These are phyloP conservation scores for Morpho deidamia DNA, from an alignment of 2,888 invertebrate genomes.

Conservation along the genomic window DNA sequence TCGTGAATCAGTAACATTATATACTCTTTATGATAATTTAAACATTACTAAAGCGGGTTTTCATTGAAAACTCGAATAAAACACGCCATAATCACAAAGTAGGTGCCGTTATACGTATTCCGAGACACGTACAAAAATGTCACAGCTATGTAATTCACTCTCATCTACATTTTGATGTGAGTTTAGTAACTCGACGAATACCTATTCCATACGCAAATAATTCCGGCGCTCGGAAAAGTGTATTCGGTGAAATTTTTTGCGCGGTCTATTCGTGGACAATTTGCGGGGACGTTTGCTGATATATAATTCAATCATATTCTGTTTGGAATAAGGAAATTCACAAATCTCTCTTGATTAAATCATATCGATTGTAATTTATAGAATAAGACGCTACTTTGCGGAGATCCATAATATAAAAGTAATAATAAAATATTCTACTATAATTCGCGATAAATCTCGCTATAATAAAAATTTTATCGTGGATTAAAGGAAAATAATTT, in stretches of 20 bases:
- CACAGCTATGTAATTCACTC: conserved; percentile 34
- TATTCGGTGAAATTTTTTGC: conserved; percentile 7
- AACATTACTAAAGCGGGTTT: conserved; percentile 2
- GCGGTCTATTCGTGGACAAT: conserved; percentile 18
- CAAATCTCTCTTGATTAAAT: neutral
- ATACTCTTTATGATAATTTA: conserved; percentile 1
- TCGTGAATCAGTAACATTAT: too few relatives aligned
- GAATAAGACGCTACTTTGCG: too few relatives aligned
- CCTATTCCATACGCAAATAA: conserved; percentile 37
- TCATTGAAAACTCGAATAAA: conserved; percentile 17
- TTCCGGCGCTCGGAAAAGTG: conserved; percentile 10
- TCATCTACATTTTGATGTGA: conserved; percentile 38
- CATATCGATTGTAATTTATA: too few relatives aligned
- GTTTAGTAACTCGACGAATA: conserved; percentile 35
- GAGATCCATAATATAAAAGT: too few relatives aligned
- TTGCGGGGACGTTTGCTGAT: conserved; percentile 9
- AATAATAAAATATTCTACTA: too few relatives aligned
- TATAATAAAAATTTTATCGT: too few relatives aligned
- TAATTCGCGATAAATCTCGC: too few relatives aligned
- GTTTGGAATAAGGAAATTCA: neutral
- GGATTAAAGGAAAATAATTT: too few relatives aligned
- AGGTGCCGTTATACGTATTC: conserved; percentile 18
- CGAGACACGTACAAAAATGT: conserved; percentile 30
- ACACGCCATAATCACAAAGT: conserved; percentile 22
- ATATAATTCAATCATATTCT: conserved; percentile 8